phyloP scores from a whole-genome alignment of 1,140 invertebrate species.

The Cydia strobilella region DNA sequence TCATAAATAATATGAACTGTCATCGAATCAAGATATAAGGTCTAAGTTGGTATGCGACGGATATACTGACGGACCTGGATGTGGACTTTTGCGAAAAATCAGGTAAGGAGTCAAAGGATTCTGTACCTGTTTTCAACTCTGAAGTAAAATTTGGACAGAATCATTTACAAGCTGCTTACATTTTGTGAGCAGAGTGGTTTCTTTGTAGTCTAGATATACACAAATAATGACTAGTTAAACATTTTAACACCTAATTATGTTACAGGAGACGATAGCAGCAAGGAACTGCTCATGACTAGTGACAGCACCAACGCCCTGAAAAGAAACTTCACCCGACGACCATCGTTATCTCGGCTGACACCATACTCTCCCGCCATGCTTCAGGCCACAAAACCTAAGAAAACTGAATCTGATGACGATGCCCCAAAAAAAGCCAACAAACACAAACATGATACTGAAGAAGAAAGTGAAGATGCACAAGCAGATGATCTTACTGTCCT shows the following conservation, averaged over 20 bases:
- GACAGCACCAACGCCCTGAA: conserved; percentile 63
- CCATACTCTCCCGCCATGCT: conserved; percentile 57
- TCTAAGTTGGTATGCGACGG: no score
- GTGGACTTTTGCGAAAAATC: no score
- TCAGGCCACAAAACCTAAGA: conserved; percentile 36
- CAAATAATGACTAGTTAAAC: no score
- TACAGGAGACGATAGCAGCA: conserved; percentile 63
- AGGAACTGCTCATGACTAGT: conserved; percentile 68
- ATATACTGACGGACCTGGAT: no score
- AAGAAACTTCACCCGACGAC: conserved; percentile 65
- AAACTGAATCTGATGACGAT: conserved; percentile 28
- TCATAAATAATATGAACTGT: no score
- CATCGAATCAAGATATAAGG: no score
- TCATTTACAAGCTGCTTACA: no score
- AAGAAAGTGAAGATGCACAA: conserved; percentile 42
- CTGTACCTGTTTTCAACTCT: no score
- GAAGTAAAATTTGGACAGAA: no score
- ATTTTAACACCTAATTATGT: conserved; percentile 15
- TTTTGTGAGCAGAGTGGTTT: no score
- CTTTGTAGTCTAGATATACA: no score
- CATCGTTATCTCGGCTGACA: conserved; percentile 58
- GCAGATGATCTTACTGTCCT: conserved; percentile 44
- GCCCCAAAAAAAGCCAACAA: conserved; percentile 29
- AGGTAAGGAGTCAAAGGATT: no score
- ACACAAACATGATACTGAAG: conserved; percentile 22